phyloP scores from a whole-genome alignment of 2,113 vertebrate species.

The Rhinolophus ferrumequinum region DNA sequence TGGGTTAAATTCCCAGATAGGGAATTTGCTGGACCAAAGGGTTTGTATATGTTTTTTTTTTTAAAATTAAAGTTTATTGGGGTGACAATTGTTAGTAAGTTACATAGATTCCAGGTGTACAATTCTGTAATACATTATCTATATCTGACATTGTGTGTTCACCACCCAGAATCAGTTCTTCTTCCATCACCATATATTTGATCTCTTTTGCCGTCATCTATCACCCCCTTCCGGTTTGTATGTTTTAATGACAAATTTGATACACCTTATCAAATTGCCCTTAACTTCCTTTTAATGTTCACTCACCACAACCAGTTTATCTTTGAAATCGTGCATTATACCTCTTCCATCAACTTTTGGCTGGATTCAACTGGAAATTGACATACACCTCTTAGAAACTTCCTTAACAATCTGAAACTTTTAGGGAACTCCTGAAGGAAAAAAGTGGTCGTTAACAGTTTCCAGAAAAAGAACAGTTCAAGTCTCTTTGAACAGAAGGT shows the following conservation, averaged over 20 bases:
- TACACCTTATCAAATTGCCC: background rate
- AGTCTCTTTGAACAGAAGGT: background rate
- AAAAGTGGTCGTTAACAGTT: background rate
- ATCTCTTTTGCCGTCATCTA: no score
- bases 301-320: background rate
- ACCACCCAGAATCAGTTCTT: no score
- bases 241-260: background rate
- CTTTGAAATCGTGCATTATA: rapidly evolving
- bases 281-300: background rate
- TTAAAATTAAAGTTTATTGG: no score
- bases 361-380: background rate
- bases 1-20: background rate
- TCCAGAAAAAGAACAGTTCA: background rate
- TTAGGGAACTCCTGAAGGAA: background rate
- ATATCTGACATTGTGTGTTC: no score
- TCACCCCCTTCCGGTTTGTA: background rate
- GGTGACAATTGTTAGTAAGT: no score
- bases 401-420: background rate
- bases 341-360: background rate
- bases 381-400: background rate
- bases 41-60: background rate
- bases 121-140: no score
- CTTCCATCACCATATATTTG: no score
- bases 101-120: no score
- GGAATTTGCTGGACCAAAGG: background rate